Base-by-base conservation (phyloP, 2,888 invertebrate genomes). In the Orchesellides sinensis region DNA sequence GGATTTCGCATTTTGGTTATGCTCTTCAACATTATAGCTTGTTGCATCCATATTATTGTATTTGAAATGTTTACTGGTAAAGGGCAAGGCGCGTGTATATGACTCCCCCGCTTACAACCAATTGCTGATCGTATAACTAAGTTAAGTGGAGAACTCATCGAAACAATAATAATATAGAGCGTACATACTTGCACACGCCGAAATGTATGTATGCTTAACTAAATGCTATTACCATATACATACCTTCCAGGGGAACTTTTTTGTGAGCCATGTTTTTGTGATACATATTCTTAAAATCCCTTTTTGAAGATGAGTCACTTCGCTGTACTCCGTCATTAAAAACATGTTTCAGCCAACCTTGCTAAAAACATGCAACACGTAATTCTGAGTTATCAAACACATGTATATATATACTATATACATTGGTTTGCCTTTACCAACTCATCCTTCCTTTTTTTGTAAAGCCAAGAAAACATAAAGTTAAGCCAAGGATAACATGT, bases 401-500 rank as follows among this genome's bases (percentile, higher is more conserved):
- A 14, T 40, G 40, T 40, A 14, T 40, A 40, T 5, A 14, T 5
- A 40, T n/a, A 40, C 10, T 14, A 14, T n/a, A 8, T 40, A n/a
- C 10, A 40, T 40, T 40, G n/a, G n/a, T n/a, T n/a, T n/a, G n/a
- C n/a, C n/a, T 10, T 49, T 69, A 32, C 32, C 29, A 21, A 23
- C 6, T 14, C 17, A 56, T 8, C 27, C 23, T 8, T 14, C 25
- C 12, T 6, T 27, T 65, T 68, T 69, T 47, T 69, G 61, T 65
- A 27, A 74, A 65, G 65, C 63, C 49, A 23, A 17, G 32, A 61
- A 45, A 70, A 47, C 23, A 25, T 23, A 49, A 29, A 17, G 32
- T 19, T 35, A 17, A 17, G 52, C n/a, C 78, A 79, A 79, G 78
- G 78, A 70, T 79, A 79, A 79, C 78, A 25, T 79, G 70, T 79